Evolutionary conservation across 2,888 invertebrate genomes (phyloP).

Genomic region (Pardosa pseudoannulata): DNA sequence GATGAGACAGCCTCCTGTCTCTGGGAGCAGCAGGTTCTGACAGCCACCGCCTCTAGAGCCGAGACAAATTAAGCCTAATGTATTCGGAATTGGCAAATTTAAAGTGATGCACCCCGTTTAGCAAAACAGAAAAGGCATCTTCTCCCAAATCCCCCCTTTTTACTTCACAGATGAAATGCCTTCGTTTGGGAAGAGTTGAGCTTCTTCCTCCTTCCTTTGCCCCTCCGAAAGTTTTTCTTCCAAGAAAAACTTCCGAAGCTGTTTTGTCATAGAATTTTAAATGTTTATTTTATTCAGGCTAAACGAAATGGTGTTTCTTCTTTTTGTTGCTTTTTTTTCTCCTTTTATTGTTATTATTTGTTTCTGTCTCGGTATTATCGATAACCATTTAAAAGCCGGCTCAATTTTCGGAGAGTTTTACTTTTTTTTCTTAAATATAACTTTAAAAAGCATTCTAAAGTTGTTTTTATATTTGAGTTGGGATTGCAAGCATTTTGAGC

Average conservation of each 20-base stretch:
- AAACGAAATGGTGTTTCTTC: conserved; percentile 15
- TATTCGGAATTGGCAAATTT: conserved; percentile 72
- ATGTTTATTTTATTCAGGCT: conserved; percentile 66
- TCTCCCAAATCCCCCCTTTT: conserved; percentile 33
- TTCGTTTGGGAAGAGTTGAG: conserved; percentile 59
- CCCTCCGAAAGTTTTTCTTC: conserved; percentile 26
- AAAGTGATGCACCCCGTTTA: conserved; percentile 69
- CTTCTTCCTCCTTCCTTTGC: conserved; percentile 23
- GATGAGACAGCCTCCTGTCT: conserved; percentile 64
- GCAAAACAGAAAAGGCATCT: conserved; percentile 55
- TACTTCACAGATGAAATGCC: conserved; percentile 52
- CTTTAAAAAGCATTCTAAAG: conserved; percentile 20
- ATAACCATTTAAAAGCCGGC: conserved; percentile 53
- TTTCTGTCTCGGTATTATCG: conserved; percentile 53
- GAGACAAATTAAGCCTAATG: conserved; percentile 73
- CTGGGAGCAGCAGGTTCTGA: conserved; percentile 65
- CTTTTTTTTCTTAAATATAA: no score
- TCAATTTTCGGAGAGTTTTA: conserved; percentile 19
- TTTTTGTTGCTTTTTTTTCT: no score
- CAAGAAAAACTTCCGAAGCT: conserved; percentile 18
- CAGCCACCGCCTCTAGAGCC: conserved; percentile 44
- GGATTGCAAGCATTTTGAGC: background rate
- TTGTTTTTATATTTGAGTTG: conserved; percentile 19
- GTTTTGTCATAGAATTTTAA: conserved; percentile 58
- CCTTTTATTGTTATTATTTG: no score